Evolutionary conservation across 2,888 invertebrate species (phyloP).

Genomic region (Teinopalpus imperialis): DNA sequence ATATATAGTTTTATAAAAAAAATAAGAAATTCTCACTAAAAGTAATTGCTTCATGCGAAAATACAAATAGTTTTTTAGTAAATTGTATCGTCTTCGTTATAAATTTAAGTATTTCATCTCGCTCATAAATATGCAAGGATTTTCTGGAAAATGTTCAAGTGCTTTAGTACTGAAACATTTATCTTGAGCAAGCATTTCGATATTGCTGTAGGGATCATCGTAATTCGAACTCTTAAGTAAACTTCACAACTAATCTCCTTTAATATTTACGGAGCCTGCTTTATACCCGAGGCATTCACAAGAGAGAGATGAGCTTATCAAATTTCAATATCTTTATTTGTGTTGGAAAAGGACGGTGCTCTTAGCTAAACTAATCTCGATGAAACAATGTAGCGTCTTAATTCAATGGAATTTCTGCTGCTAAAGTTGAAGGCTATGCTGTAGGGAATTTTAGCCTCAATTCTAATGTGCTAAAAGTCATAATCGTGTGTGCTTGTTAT

Average conservation of each 20-base stretch:
- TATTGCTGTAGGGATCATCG: slow-evolving; percentile 21
- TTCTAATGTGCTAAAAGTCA: neutral
- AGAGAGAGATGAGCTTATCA: slow-evolving; percentile 67
- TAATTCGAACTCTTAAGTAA: slow-evolving; percentile 19
- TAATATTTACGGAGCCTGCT: slow-evolving; percentile 23
- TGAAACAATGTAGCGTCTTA: slow-evolving; percentile 74
- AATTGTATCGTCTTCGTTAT: too few species aligned
- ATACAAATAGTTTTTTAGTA: too few species aligned
- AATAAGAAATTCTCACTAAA: too few species aligned
- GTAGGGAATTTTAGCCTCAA: slow-evolving; percentile 7
- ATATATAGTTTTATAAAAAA: too few species aligned
- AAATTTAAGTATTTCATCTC: too few species aligned
- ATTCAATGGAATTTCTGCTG: slow-evolving; percentile 50
- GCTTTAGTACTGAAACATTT: slow-evolving; percentile 11
- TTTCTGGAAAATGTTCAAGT: neutral
- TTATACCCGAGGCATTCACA: slow-evolving; percentile 37
- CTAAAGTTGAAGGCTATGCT: slow-evolving; percentile 36
- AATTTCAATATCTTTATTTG: slow-evolving; percentile 78
- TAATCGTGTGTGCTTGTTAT: slow-evolving; percentile 7
- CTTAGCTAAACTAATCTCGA: slow-evolving; percentile 66
- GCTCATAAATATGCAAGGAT: slow-evolving; percentile 8
- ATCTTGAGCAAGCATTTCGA: slow-evolving; percentile 14
- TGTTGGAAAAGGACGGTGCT: slow-evolving; percentile 69
- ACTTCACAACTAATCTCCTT: slow-evolving; percentile 23
- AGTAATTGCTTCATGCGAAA: too few species aligned